A percentile compares a stretch with the other conserved stretches of the same genome.
Conservation (phyloP, 2,888 invertebrate genomes). For the Orthosia cruda region DNA sequence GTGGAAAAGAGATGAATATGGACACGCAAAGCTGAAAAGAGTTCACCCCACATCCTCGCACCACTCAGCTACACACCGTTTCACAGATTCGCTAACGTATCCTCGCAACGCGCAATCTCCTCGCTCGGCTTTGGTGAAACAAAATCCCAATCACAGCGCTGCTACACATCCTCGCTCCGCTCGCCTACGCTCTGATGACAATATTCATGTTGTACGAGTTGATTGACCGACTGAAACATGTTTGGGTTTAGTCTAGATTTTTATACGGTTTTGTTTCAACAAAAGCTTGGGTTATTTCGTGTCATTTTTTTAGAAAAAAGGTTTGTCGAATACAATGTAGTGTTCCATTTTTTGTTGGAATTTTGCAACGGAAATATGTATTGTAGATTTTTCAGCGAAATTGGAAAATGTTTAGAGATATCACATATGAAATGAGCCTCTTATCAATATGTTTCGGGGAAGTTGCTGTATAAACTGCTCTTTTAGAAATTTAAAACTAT, state of each 20-base stretch:
- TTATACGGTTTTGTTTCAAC: slow-evolving; percentile 13
- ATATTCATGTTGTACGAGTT: slow-evolving; percentile 42
- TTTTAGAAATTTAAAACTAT: background rate
- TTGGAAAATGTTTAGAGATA: no score
- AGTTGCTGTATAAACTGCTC: no score
- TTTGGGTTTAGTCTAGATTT: slow-evolving; percentile 20
- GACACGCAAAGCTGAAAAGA: background rate
- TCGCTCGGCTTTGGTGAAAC: background rate
- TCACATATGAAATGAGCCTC: background rate
- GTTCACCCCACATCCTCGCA: background rate
- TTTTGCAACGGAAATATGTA: background rate
- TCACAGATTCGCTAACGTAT: background rate
- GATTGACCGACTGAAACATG: slow-evolving; percentile 43
- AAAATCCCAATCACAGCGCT: background rate
- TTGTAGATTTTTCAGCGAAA: background rate
- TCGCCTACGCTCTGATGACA: slow-evolving; percentile 21
- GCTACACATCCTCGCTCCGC: background rate
- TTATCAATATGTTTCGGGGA: slow-evolving; percentile 3
- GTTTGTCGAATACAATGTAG: no score
- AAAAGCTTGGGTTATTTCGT: background rate
- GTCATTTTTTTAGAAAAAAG: background rate
- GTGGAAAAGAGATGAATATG: no score
- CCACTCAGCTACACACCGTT: background rate
- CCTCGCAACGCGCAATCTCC: background rate
- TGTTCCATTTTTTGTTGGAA: background rate